Evolutionary conservation across 2,113 vertebrate genomes (phyloP).

Genomic region (Phalacrocorax aristotelis): DNA sequence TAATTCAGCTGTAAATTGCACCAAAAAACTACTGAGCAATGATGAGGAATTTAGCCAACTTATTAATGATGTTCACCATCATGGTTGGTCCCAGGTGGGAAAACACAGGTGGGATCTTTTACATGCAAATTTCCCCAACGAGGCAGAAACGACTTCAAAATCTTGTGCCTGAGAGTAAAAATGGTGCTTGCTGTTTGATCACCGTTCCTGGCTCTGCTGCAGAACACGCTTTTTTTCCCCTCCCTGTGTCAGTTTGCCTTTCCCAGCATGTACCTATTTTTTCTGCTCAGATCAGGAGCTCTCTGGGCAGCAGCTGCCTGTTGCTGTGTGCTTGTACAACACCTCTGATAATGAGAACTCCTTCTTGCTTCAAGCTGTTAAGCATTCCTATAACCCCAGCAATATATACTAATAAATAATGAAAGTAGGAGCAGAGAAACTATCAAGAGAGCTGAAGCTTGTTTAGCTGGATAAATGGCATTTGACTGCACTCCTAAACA

Average conservation of each 20-base stretch:
- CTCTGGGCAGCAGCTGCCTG: background rate
- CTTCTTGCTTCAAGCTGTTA: background rate
- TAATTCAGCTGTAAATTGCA: background rate
- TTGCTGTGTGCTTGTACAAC: background rate
- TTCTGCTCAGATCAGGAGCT: background rate
- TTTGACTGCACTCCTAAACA: background rate
- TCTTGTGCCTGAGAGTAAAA: background rate
- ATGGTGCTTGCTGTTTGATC: fast-evolving
- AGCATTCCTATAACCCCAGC: background rate
- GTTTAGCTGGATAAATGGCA: background rate
- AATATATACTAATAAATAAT: slow-evolving; percentile 31
- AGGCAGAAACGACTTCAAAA: background rate
- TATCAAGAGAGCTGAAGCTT: background rate
- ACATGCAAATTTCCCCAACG: background rate
- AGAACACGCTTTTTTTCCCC: background rate
- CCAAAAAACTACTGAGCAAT: background rate
- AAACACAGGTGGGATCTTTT: background rate
- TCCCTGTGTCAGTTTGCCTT: background rate
- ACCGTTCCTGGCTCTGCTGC: background rate
- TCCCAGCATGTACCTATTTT: background rate
- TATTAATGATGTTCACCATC: background rate
- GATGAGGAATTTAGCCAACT: background rate
- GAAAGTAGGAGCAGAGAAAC: background rate
- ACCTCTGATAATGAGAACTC: background rate
- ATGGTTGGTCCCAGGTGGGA: background rate